A percentile compares a stretch with the other conserved stretches of the same genome.
phyloP scores from a whole-genome alignment of 2,113 vertebrate species.

The Hemichromis elongatus region DNA sequence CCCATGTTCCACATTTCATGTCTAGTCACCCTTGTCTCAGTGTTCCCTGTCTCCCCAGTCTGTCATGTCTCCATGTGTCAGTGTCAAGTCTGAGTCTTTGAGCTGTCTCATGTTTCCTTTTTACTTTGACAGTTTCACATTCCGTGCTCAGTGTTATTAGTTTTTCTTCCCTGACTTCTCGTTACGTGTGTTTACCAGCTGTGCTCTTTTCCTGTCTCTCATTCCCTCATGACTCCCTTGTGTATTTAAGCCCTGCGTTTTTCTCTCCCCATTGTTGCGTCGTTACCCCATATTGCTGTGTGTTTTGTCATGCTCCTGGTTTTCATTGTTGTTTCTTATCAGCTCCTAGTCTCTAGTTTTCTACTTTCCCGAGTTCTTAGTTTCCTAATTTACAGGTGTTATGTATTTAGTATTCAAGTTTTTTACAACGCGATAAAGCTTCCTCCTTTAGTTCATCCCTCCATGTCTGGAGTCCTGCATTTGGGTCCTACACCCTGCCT shows the following conservation, averaged over 20 bases:
- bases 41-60: not conserved
- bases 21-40: not conserved
- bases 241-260: not conserved
- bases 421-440: not conserved
- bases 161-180: not conserved
- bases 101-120: not conserved
- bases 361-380: not conserved
- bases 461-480: not conserved
- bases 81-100: not conserved
- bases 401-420: not conserved
- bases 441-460: not conserved
- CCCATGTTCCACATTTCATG: not conserved
- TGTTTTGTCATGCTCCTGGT: not conserved
- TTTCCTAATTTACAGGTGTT: not conserved
- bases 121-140: not conserved
- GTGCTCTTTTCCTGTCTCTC: not conserved
- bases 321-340: not conserved
- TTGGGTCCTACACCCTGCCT: not conserved
- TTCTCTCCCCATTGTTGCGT: not conserved
- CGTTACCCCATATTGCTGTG: not conserved
- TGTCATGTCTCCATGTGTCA: not conserved
- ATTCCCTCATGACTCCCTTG: not conserved
- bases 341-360: not conserved
- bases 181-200: not conserved
- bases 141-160: not conserved